phyloP scores from a whole-genome alignment of 2,113 vertebrate genomes.

The Lampris megalopsis region DNA sequence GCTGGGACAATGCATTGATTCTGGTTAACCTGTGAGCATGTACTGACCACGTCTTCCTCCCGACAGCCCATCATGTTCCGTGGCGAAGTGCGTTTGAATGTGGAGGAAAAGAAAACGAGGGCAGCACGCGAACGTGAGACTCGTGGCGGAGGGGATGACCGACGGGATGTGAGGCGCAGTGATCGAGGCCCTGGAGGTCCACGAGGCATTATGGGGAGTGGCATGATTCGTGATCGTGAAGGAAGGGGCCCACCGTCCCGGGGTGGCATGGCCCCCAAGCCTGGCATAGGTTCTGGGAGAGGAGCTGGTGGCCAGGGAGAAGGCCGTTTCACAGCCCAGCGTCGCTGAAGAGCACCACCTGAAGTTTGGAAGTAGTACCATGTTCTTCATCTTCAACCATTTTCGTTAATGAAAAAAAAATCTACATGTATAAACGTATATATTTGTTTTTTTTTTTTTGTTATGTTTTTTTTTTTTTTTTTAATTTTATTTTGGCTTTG shows the following conservation, averaged over 20 bases:
- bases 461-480: slow-evolving; percentile 49
- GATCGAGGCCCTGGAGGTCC: slow-evolving; percentile 92
- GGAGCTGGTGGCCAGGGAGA: slow-evolving; percentile 88
- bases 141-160: slow-evolving; percentile 84
- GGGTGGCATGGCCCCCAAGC: slow-evolving; percentile 91
- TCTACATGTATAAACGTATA: slow-evolving; percentile 82
- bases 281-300: slow-evolving; percentile 87
- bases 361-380: slow-evolving; percentile 87
- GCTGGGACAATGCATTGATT: neutral
- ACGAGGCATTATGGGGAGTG: slow-evolving; percentile 89
- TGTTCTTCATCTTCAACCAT: slow-evolving; percentile 92
- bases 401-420: slow-evolving; percentile 86
- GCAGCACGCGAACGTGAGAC: slow-evolving; percentile 93
- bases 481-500: slow-evolving; percentile 88
- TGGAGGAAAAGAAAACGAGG: slow-evolving; percentile 98
- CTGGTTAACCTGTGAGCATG: neutral
- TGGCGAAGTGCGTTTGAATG: slow-evolving; percentile 96
- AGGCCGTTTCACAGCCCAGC: slow-evolving; percentile 91
- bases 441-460: slow-evolving; percentile 82
- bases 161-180: slow-evolving; percentile 91
- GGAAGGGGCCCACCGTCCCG: slow-evolving; percentile 90
- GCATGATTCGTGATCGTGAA: slow-evolving; percentile 94
- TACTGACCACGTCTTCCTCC: slow-evolving; percentile 30
- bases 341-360: slow-evolving; percentile 84
- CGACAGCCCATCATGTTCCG: slow-evolving; percentile 97